A percentile compares a stretch with the other conserved stretches of the same genome.
These are phyloP conservation scores for Phataginus tetradactyla DNA, from an alignment of 2,797 vertebrate species.

Conservation along the genomic window DNA sequence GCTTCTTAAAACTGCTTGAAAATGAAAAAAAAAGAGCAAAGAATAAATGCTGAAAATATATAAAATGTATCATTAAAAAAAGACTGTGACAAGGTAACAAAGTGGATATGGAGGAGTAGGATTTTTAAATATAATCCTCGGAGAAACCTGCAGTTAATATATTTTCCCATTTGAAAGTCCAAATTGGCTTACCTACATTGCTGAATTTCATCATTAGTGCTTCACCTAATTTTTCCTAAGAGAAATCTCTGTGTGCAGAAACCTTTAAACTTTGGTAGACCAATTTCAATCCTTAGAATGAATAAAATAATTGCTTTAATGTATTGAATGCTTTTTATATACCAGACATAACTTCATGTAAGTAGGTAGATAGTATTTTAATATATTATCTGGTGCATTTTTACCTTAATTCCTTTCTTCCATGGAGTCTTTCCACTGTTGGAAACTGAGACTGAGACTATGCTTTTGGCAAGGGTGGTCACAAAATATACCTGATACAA, in stretches of 20 bases:
- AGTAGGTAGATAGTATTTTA: constrained; percentile 3
- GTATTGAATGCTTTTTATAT: neutral
- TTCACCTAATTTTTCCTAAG: constrained; percentile 52
- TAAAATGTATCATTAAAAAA: neutral
- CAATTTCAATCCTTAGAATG: constrained; percentile 26
- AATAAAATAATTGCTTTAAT: constrained; percentile 47
- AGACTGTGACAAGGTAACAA: neutral
- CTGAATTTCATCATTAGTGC: constrained; percentile 29
- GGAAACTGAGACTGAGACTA: neutral
- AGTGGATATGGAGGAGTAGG: neutral
- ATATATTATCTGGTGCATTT: neutral
- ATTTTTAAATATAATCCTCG: constrained; percentile 11
- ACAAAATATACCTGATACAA: neutral
- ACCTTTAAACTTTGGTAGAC: constrained; percentile 44
- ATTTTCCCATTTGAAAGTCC: constrained; percentile 63
- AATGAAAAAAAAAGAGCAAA: neutral
- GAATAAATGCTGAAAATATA: neutral
- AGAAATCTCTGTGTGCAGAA: constrained; percentile 65
- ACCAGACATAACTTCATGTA: neutral
- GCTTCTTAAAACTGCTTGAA: neutral
- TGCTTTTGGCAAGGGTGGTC: neutral
- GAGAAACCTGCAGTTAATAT: constrained; percentile 4
- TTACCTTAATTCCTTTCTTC: constrained; percentile 18
- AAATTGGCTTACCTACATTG: constrained; percentile 23
- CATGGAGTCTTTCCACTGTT: neutral